Conservation (phyloP, 2,113 vertebrate species). For the Paramisgurnus dabryanus region DNA sequence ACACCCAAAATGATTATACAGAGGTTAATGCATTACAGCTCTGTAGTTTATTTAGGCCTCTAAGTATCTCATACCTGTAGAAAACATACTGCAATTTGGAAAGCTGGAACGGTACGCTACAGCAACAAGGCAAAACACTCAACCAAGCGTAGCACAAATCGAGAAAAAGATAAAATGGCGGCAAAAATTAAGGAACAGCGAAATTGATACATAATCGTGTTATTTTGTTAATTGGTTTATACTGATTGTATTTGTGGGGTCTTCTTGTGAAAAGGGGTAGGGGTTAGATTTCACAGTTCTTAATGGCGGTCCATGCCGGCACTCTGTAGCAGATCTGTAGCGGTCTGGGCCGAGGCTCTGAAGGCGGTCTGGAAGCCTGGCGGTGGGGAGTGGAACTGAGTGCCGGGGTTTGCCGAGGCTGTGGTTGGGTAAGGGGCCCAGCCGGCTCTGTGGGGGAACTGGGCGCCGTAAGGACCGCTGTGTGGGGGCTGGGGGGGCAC, state of each 20-base stretch:
- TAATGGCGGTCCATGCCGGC: constrained; percentile 89
- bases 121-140: constrained; percentile 43
- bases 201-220: constrained; percentile 69
- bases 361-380: constrained; percentile 91
- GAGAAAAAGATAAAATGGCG: constrained; percentile 79
- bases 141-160: constrained; percentile 67
- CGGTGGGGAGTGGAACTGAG: constrained; percentile 86
- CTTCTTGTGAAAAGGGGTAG: constrained; percentile 18
- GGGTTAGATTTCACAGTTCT: constrained; percentile 60
- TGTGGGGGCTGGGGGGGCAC: constrained; percentile 79
- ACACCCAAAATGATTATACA: background rate
- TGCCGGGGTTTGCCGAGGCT: constrained; percentile 76
- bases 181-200: constrained; percentile 41
- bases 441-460: constrained; percentile 88
- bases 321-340: constrained; percentile 93
- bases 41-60: background rate
- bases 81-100: constrained; percentile 47
- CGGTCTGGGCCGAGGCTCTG: constrained; percentile 86
- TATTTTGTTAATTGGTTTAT: constrained; percentile 72
- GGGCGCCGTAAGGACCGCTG: constrained; percentile 82
- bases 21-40: background rate
- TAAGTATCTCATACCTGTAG: background rate
- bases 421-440: constrained; percentile 85
- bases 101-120: constrained; percentile 71
- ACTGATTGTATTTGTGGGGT: constrained; percentile 58